These are phyloP conservation scores for Ruditapes philippinarum DNA, from an alignment of 1,140 invertebrate genomes.

Conservation along the genomic window DNA sequence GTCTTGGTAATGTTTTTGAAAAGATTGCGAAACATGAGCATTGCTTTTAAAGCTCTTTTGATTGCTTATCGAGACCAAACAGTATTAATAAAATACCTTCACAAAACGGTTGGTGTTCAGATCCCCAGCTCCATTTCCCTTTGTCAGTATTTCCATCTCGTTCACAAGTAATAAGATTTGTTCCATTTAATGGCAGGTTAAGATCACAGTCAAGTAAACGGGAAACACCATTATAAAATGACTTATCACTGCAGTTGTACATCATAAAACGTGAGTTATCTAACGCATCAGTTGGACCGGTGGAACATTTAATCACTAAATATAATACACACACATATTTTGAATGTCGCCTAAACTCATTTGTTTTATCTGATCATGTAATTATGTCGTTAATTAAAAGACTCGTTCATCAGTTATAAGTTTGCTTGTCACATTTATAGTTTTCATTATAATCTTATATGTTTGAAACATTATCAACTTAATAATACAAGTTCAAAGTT, in stretches of 20 bases:
- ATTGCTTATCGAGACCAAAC: not conserved
- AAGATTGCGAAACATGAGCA: no score
- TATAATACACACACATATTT: no score
- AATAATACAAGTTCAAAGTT: no score
- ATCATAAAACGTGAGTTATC: conserved; percentile 2
- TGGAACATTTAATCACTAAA: conserved; percentile 18
- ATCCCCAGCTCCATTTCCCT: conserved; percentile 29
- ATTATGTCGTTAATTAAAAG: no score
- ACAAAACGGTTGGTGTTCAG: conserved; percentile 25
- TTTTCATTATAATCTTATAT: no score
- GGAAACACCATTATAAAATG: conserved; percentile 27
- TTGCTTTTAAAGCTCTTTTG: not conserved
- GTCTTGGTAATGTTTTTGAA: no score
- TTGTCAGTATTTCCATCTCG: not conserved
- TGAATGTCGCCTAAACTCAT: no score
- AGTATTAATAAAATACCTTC: conserved; percentile 27
- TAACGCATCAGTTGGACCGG: conserved; percentile 19
- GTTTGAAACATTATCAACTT: no score
- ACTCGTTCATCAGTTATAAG: no score
- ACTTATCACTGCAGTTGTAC: conserved; percentile 18
- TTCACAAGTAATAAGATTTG: conserved; percentile 32
- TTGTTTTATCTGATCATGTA: no score
- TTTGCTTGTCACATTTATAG: no score
- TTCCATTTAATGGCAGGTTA: conserved; percentile 12
- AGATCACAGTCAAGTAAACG: conserved; percentile 8